A percentile compares a stretch with the other conserved stretches of the same genome.
Evolutionary conservation across 2,113 vertebrate genomes (phyloP).

Genomic region (Fukomys damarensis): DNA sequence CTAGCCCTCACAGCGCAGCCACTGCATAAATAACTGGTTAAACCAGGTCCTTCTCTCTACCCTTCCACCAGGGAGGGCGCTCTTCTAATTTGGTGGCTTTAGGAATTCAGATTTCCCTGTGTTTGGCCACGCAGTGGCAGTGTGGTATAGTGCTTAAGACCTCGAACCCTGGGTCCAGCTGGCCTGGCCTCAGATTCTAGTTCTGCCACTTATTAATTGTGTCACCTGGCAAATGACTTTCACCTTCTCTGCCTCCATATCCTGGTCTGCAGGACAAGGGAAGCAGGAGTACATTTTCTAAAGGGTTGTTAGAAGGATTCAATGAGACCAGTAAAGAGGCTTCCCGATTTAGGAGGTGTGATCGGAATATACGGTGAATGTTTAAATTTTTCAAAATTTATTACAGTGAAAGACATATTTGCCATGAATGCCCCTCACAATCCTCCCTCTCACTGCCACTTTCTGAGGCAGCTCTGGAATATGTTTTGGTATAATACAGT

Average conservation of each 20-base stretch:
- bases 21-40: accelerated
- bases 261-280: neutral
- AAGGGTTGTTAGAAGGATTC: neutral
- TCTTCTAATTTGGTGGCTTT: neutral
- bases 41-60: neutral
- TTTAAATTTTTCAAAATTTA: neutral
- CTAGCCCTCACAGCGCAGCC: neutral
- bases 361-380: neutral
- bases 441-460: neutral
- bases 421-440: neutral
- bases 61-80: accelerated
- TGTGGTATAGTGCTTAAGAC: too few relatives aligned
- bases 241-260: neutral
- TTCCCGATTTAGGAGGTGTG: too few relatives aligned
- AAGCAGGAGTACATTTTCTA: neutral
- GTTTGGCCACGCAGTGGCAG: neutral
- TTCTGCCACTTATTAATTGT: neutral
- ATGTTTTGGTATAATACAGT: neutral
- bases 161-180: neutral
- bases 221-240: neutral
- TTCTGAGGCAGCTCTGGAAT: neutral
- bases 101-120: neutral
- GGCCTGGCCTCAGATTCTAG: neutral
- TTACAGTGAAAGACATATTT: neutral
- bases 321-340: neutral